Evolutionary conservation across 2,113 vertebrate genomes (phyloP), one percentile per base, ranked within the genome.

Genomic region (Natator depressus): DNA sequence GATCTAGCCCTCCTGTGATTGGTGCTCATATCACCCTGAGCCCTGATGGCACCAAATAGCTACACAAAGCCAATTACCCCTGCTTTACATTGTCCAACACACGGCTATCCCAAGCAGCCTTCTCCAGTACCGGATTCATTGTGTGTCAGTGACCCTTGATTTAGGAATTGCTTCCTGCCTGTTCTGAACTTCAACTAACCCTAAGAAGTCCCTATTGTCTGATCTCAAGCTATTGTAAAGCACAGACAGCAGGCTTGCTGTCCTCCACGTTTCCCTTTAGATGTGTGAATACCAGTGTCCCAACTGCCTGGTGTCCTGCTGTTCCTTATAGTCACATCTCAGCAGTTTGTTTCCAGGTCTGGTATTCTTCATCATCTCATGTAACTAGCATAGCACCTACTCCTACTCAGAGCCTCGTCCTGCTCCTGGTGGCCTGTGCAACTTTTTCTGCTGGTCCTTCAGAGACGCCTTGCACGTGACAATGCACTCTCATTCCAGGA

Each of bases 361-460:
- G 2, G 1, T 1, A 25, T 55, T 55, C 53, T 78, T 55, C 47
- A 10, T 5, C 4, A 0, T 0, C 22, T 54, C 47, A 7, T 1
- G 0, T 9, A 75, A 6, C 2, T 31, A 2, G 38, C 82, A 19
- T 3, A 31, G 82, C 2, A 1, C 47, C 29, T 78, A 35, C 59
- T 29, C 4, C 35, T 19, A 17, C 62, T 19, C 31, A 8, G 35
- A 69, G 0, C 1, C 65, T 29, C 76, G 79, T 69, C 50, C n/a
- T 6, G 27, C 5, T 6, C 54, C 29, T 80, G 80, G 29, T 57
- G 0, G 3, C 79, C 46, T 80, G 50, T 1, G 0, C 62, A 0
- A 22, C 72, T 46, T 25, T 6, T 46, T 13, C 38, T 12, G 72
- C 20, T 46, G 10, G 6, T 25, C 38, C 38, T 42, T 76, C 38